Conservation (phyloP, 2,888 invertebrate species). For the Tetropium fuscum region DNA sequence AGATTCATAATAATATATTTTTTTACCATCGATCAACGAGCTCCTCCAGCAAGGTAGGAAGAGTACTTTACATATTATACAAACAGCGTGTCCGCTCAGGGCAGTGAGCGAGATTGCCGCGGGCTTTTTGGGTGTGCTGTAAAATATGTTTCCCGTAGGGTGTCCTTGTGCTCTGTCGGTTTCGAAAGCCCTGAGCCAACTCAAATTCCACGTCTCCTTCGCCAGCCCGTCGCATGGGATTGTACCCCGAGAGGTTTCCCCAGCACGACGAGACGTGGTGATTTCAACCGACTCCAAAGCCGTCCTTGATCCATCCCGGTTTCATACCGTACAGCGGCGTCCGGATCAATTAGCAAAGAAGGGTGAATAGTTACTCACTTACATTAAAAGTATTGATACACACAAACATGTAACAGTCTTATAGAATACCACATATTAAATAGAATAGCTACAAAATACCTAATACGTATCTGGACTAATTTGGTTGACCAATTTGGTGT, state of each 20-base stretch:
- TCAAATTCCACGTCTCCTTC: conserved; percentile 56
- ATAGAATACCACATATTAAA: too few relatives aligned
- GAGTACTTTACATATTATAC: conserved; percentile 55
- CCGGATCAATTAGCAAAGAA: too few relatives aligned
- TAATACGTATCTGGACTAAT: too few relatives aligned
- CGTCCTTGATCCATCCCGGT: conserved; percentile 22
- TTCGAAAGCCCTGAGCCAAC: conserved; percentile 52
- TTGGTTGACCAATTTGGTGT: too few relatives aligned
- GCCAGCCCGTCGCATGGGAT: conserved; percentile 39
- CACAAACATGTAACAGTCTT: too few relatives aligned
- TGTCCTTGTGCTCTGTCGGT: conserved; percentile 60
- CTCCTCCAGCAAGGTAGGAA: conserved; percentile 23
- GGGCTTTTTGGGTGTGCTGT: conserved; percentile 60
- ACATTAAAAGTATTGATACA: too few relatives aligned
- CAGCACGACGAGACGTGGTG: conserved; percentile 41
- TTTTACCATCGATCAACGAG: conserved; percentile 7
- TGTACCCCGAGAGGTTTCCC: conserved; percentile 44
- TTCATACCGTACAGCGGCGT: conserved; percentile 8
- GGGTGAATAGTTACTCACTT: too few relatives aligned
- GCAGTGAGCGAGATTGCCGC: conserved; percentile 61
- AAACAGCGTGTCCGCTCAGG: conserved; percentile 62
- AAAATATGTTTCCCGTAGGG: conserved; percentile 62
- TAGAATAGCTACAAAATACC: too few relatives aligned
- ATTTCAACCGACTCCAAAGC: conserved; percentile 14
- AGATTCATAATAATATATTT: conserved; percentile 16